Conservation (phyloP, 2,888 invertebrate genomes). For the Epistrophella euchroma region DNA sequence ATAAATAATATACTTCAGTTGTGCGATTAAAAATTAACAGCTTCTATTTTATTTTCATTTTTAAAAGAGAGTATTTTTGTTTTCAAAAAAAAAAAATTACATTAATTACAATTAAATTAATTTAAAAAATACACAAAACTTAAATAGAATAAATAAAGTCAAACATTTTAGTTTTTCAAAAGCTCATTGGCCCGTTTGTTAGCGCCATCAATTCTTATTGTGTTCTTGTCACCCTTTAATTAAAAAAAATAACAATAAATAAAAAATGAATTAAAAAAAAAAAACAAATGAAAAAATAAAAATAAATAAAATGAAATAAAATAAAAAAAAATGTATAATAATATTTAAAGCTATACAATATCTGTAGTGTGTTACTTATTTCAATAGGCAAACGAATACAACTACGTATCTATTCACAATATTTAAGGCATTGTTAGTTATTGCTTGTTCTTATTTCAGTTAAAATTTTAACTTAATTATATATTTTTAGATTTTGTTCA, state of each 20-base stretch:
- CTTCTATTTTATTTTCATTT: slow-evolving; percentile 28
- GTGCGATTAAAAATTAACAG: slow-evolving; percentile 41
- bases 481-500: slow-evolving; percentile 28
- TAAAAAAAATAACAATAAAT: slow-evolving; percentile 41
- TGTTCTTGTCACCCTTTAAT: slow-evolving; percentile 80
- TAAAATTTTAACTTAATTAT: slow-evolving; percentile 42
- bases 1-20: slow-evolving; percentile 30
- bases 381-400: slow-evolving; percentile 69
- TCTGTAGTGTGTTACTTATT: slow-evolving; percentile 52
- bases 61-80: slow-evolving; percentile 59
- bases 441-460: slow-evolving; percentile 68
- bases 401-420: slow-evolving; percentile 70
- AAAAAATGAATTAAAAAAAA: slow-evolving; percentile 16
- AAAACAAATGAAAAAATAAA: slow-evolving; percentile 1
- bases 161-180: slow-evolving; percentile 81
- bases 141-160: slow-evolving; percentile 19
- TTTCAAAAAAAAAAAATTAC: slow-evolving; percentile 29
- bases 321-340: slow-evolving; percentile 1
- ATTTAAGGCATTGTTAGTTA: slow-evolving; percentile 74
- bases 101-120: slow-evolving; percentile 58
- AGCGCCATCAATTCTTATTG: slow-evolving; percentile 85
- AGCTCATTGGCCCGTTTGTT: slow-evolving; percentile 83
- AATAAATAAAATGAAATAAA: slow-evolving; percentile 1
- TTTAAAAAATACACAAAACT: slow-evolving; percentile 48
- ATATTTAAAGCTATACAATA: slow-evolving; percentile 61